Percentiles rank a stretch among this genome's conserved stretches.
phyloP scores from a whole-genome alignment of 2,113 vertebrate species.

The Daphoenositta chrysoptera region DNA sequence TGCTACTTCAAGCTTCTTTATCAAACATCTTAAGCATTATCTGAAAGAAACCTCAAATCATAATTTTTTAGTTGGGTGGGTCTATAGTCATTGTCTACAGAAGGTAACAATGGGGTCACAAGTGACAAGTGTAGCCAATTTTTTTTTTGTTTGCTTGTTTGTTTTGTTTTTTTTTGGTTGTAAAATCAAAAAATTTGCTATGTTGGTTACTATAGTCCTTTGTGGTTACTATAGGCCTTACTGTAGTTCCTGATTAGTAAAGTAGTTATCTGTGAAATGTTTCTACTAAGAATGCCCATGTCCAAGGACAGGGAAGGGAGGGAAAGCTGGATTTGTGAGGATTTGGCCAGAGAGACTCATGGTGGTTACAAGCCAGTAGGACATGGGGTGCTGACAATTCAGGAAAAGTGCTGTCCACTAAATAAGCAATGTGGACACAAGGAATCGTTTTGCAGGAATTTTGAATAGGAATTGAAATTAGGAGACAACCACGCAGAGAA shows the following conservation, averaged over 20 bases:
- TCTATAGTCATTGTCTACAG: background rate
- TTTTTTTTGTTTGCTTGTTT: background rate
- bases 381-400: background rate
- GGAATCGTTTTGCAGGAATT: background rate
- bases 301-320: background rate
- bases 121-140: background rate
- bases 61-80: background rate
- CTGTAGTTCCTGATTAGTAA: background rate
- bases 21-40: background rate
- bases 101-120: background rate
- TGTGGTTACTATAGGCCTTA: background rate
- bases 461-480: background rate
- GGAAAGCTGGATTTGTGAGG: background rate
- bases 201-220: background rate
- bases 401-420: background rate
- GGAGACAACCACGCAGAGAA: background rate
- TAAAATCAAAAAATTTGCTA: background rate
- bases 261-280: background rate
- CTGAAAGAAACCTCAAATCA: background rate
- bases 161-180: background rate
- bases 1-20: background rate
- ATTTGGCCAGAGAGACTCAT: background rate
- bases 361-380: background rate
- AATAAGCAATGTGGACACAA: background rate
- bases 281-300: background rate